Evolutionary conservation across 2,113 vertebrate genomes (phyloP), one percentile per base, ranked within the genome.

Genomic region (Lepisosteus osseus): DNA sequence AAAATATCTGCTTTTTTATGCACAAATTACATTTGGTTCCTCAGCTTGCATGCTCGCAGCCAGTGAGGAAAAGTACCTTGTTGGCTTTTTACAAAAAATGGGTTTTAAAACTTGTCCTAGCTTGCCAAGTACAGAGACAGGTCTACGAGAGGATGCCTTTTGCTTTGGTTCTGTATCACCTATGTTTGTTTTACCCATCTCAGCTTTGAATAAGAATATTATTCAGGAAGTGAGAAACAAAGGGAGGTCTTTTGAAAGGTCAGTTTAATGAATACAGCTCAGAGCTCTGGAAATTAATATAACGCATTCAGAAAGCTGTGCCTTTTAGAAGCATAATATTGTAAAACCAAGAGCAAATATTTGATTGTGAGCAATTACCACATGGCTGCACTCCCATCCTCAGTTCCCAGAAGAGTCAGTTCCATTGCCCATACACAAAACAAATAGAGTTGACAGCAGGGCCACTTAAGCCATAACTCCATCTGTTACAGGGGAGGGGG

Each of bases 391-490:
- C 73, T 68, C 65, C 73, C 76, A 71, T 73, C 73, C 13, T 17
- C 57, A 74, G 75, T 77, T 54, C 75, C 68, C 64, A 61, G 55
- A 72, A 69, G 47, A 69, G 42, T 67, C 72, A 62, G 79, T 72
- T 75, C 72, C 88, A 86, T 88, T 86, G 82, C 78, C 84, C 80
- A 78, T 75, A 82, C 86, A 89, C 81, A 85, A 83, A 89, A 83
- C 85, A 88, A 91, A 92, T 87, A 90, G 74, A 76, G 80, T 81
- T 81, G 81, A 87, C 73, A 72, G 80, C 82, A 76, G 73, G 57
- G 14, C 72, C 82, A 77, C 80, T 80, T 87, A 78, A 77, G 66
- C 78, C 79, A 80, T 76, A 77, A 72, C 68, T 74, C 89, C 91
- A 92, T 91, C 89, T 92, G 90, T 83, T 86, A 79, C 70, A 73